These are phyloP conservation scores for rabbit (Oryctolagus cuniculus) DNA, from an alignment of 2,113 vertebrate species.

Conservation along the genomic window DNA sequence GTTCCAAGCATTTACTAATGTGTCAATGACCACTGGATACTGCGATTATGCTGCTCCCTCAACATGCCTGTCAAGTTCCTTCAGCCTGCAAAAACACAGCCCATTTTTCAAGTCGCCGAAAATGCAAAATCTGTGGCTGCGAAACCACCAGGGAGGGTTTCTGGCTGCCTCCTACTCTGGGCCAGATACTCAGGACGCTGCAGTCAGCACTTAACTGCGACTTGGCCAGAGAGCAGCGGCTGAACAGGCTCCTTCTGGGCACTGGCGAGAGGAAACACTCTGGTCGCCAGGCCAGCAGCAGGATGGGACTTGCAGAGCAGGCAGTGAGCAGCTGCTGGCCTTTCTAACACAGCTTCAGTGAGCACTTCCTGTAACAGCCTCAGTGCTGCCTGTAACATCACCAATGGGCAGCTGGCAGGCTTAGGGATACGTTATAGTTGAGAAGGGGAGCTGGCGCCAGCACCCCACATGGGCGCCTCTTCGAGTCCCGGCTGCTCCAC, in stretches of 20 bases:
- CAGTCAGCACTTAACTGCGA: neutral
- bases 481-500: too few species aligned
- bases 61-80: neutral
- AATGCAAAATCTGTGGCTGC: neutral
- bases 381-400: neutral
- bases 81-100: neutral
- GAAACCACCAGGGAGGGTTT: neutral
- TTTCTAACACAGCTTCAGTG: neutral
- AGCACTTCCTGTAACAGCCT: neutral
- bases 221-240: neutral
- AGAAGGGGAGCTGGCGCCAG: neutral
- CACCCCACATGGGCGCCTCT: too few species aligned
- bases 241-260: conserved; percentile 26
- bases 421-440: neutral
- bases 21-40: neutral
- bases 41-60: neutral
- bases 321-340: neutral
- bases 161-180: neutral
- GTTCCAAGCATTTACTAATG: neutral
- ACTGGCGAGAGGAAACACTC: neutral
- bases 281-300: neutral
- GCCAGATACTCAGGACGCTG: conserved; percentile 21
- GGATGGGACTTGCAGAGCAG: neutral
- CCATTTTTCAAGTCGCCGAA: neutral
- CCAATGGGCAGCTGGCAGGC: neutral